Evolutionary conservation across 2,797 vertebrate species (phyloP).

Genomic region (Cossypha polioptera): DNA sequence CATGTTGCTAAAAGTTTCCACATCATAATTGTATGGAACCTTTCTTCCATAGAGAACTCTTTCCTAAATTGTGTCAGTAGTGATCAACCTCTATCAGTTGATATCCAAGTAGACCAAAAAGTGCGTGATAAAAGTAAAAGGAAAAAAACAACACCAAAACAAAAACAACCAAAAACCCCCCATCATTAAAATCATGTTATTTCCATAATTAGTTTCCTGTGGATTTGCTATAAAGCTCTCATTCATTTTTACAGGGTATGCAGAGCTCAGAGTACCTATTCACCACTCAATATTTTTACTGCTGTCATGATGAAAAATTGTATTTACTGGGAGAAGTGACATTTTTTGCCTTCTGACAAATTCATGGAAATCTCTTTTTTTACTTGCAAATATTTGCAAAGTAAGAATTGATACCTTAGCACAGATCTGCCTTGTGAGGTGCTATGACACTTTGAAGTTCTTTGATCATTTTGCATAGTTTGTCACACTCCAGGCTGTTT

Average conservation of each 20-base stretch:
- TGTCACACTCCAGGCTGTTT: conserved; percentile 49
- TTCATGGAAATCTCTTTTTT: conserved; percentile 56
- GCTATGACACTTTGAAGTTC: conserved; percentile 61
- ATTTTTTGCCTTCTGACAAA: conserved; percentile 56
- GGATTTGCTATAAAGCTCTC: not conserved
- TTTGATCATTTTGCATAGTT: conserved; percentile 66
- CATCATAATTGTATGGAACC: not conserved
- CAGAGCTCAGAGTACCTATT: not conserved
- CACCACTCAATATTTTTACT: not conserved
- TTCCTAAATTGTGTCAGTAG: not conserved
- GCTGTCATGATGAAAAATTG: conserved; percentile 31
- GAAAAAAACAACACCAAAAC: too few species aligned
- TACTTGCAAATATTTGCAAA: conserved; percentile 67
- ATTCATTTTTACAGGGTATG: not conserved
- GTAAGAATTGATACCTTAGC: conserved; percentile 49
- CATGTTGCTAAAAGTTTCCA: not conserved
- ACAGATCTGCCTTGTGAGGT: conserved; percentile 47
- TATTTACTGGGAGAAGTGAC: conserved; percentile 36
- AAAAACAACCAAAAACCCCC: not conserved
- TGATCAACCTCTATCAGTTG: not conserved
- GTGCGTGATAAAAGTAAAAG: not conserved
- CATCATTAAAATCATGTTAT: not conserved
- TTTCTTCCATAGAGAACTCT: not conserved
- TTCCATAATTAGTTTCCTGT: not conserved
- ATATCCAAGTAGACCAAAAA: not conserved